These are phyloP conservation scores for Gila robusta DNA, from an alignment of 2,797 vertebrate genomes.

Conservation along the genomic window DNA sequence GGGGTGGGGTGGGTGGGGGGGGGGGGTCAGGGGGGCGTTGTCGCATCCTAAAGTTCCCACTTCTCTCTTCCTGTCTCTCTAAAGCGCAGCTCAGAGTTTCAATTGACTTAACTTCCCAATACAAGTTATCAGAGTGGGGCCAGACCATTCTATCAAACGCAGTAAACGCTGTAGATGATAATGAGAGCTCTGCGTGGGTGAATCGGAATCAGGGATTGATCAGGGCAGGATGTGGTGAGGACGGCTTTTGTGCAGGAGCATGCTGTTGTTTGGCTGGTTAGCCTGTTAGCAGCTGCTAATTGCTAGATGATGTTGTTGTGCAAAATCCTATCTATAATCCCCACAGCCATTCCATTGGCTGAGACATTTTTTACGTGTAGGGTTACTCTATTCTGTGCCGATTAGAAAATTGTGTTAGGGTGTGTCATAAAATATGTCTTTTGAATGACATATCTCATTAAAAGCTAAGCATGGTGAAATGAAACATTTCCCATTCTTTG, in stretches of 20 bases:
- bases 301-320: not conserved
- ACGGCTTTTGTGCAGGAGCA: conserved; percentile 2
- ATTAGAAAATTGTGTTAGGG: not conserved
- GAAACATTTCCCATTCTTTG: not conserved
- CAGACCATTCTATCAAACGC: conserved; percentile 40
- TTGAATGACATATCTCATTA: not conserved
- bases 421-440: not conserved
- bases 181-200: conserved; percentile 45
- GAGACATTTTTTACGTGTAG: not conserved
- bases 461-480: not conserved
- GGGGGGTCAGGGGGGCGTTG: conserved; percentile 31
- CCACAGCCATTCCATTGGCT: not conserved
- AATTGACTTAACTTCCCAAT: conserved; percentile 42
- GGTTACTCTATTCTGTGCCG: not conserved
- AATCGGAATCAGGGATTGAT: conserved; percentile 46
- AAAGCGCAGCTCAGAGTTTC: conserved; percentile 22
- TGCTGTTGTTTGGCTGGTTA: conserved; percentile 27
- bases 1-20: too few species aligned
- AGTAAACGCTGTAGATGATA: conserved; percentile 51
- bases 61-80: conserved; percentile 21
- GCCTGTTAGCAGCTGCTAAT: not conserved
- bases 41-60: conserved; percentile 7
- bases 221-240: conserved; percentile 26
- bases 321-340: not conserved
- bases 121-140: conserved; percentile 40